A percentile compares a stretch with the other conserved stretches of the same genome.
phyloP scores from a whole-genome alignment of 2,888 invertebrate genomes.

The Dryobotodes eremita region DNA sequence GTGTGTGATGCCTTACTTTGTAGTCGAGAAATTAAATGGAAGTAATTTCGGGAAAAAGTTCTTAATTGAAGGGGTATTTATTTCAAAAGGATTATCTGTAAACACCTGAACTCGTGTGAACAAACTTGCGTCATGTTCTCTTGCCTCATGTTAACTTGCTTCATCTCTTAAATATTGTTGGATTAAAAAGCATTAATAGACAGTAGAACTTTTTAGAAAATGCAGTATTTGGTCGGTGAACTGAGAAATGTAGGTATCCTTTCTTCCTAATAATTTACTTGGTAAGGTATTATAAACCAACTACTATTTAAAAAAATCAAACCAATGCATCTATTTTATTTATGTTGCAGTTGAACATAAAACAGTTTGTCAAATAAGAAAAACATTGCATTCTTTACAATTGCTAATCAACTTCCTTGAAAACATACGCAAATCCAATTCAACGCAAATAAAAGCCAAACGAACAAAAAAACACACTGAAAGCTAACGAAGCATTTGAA shows the following conservation, averaged over 20 bases:
- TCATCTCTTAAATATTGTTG: background rate
- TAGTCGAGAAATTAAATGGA: slow-evolving; percentile 41
- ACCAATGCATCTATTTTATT: background rate
- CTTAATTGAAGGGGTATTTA: slow-evolving; percentile 37
- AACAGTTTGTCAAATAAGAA: background rate
- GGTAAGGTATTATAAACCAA: background rate
- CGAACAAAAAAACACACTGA: slow-evolving; percentile 18
- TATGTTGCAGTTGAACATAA: background rate
- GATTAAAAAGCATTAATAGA: too few relatives aligned
- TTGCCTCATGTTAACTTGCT: background rate
- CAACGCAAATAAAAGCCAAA: slow-evolving; percentile 12
- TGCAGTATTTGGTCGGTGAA: background rate
- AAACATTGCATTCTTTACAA: slow-evolving; percentile 13
- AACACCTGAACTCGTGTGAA: slow-evolving; percentile 27
- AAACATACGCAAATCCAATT: slow-evolving; percentile 34
- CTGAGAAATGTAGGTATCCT: background rate
- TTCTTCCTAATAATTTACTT: too few relatives aligned
- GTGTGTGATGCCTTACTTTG: slow-evolving; percentile 55
- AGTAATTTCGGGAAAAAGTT: slow-evolving; percentile 41
- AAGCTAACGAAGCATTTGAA: slow-evolving; percentile 75
- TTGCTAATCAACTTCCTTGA: slow-evolving; percentile 34
- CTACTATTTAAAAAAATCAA: background rate
- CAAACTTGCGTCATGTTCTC: slow-evolving; percentile 16
- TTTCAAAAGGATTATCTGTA: slow-evolving; percentile 37
- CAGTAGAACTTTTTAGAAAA: background rate